Conservation (phyloP, 2,113 vertebrate genomes). For the Crotalus horridus region DNA sequence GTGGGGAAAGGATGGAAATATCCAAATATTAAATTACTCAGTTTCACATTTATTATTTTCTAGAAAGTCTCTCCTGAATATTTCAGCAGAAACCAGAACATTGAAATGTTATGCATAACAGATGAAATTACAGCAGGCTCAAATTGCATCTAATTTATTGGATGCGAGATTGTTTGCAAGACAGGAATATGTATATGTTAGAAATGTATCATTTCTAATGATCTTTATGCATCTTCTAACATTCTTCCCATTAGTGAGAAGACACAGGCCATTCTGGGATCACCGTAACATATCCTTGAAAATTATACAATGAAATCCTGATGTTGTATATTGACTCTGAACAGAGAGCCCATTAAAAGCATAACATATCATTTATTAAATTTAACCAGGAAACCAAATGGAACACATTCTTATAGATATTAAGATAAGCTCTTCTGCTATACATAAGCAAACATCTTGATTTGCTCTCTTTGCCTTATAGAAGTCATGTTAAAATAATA, state of each 20-base stretch:
- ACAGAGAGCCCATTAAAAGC: conserved; percentile 12
- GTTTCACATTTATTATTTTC: neutral
- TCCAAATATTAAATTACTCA: neutral
- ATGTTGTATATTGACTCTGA: neutral
- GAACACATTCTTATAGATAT: conserved; percentile 17
- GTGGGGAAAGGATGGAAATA: neutral
- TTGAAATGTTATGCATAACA: neutral
- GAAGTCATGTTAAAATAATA: conserved; percentile 5
- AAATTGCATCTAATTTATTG: conserved; percentile 18
- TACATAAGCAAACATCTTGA: conserved; percentile 30
- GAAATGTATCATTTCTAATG: neutral
- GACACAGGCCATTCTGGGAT: conserved; percentile 9
- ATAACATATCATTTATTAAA: neutral
- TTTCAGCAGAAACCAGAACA: conserved; percentile 16
- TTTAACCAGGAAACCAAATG: conserved; percentile 32
- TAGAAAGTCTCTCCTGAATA: neutral
- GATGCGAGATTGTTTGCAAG: neutral
- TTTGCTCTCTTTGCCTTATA: conserved; percentile 34
- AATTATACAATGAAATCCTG: conserved; percentile 16
- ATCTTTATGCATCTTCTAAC: conserved; percentile 13
- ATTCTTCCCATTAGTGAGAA: conserved; percentile 19
- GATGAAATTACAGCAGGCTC: neutral
- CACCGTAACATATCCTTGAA: conserved; percentile 3
- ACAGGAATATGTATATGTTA: conserved; percentile 4
- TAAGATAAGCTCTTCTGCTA: conserved; percentile 34